Evolutionary conservation across 2,797 vertebrate species (phyloP).

Genomic region (Ctenopoma multispine): DNA sequence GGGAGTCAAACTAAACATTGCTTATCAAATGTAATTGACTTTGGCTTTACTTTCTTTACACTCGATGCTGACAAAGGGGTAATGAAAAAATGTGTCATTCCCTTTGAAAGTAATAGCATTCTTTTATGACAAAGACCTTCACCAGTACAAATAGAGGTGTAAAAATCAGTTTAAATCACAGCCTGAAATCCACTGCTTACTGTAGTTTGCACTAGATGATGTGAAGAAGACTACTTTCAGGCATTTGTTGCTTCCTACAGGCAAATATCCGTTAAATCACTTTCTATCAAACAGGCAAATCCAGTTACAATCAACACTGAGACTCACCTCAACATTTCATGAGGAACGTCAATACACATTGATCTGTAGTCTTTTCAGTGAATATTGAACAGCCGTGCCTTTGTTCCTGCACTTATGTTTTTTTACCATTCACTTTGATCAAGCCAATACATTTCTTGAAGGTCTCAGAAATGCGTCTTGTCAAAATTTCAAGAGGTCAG

Average conservation of each 20-base stretch:
- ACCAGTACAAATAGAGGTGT: constrained; percentile 29
- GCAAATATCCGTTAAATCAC: constrained; percentile 17
- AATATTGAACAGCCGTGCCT: constrained; percentile 30
- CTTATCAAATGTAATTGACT: constrained; percentile 99
- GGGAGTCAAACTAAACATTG: constrained; percentile 99
- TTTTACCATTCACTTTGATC: constrained; percentile 51
- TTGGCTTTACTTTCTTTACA: constrained; percentile 95
- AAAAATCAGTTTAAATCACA: constrained; percentile 47
- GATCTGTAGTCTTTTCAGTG: constrained; percentile 30
- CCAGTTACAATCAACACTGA: constrained; percentile 39
- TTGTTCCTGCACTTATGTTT: constrained; percentile 29
- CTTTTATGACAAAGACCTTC: constrained; percentile 54
- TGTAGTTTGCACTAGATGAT: constrained; percentile 17
- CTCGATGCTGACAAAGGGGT: constrained; percentile 74
- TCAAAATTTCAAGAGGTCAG: constrained; percentile 62
- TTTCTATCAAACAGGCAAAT: constrained; percentile 36
- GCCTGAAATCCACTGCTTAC: constrained; percentile 21
- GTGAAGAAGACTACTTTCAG: constrained; percentile 1
- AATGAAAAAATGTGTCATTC: constrained; percentile 51
- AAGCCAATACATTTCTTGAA: constrained; percentile 42
- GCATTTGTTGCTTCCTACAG: constrained; percentile 19
- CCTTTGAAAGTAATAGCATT: constrained; percentile 60
- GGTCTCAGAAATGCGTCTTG: constrained; percentile 44
- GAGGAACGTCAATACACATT: constrained; percentile 52
- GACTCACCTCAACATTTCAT: constrained; percentile 39